These are phyloP conservation scores for Dendrocincla tyrannina DNA, from an alignment of 2,797 vertebrate species.

Conservation along the genomic window DNA sequence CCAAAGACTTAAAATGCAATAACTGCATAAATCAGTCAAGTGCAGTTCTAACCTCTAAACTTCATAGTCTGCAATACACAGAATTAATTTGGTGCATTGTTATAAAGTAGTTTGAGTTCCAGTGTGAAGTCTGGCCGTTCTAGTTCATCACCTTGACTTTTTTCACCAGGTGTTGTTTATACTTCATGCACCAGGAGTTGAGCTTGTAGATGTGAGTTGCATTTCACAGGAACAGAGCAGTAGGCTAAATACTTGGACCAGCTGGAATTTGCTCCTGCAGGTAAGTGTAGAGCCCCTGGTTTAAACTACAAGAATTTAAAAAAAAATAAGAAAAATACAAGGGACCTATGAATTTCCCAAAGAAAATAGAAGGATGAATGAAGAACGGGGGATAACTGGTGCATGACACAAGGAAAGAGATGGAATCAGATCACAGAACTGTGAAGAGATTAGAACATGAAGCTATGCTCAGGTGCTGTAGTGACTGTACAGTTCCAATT, in stretches of 20 bases:
- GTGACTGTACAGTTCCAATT: neutral
- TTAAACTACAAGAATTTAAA: neutral
- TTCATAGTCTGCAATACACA: neutral
- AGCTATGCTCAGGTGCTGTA: neutral
- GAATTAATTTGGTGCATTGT: neutral
- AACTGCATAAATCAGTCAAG: neutral
- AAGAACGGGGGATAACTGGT: neutral
- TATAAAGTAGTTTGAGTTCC: neutral
- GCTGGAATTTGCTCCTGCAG: neutral
- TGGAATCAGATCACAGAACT: neutral
- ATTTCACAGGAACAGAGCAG: neutral
- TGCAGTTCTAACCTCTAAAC: neutral
- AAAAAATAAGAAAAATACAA: neutral
- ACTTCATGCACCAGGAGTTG: accelerated
- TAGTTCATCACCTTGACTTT: neutral
- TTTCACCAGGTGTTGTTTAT: neutral
- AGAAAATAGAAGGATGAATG: neutral
- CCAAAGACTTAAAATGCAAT: neutral
- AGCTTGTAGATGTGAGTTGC: neutral
- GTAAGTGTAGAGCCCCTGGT: neutral
- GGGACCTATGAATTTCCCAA: accelerated
- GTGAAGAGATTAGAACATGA: neutral
- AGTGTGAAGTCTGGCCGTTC: neutral
- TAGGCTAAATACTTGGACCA: neutral
- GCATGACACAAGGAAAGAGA: neutral